These are phyloP conservation scores for Ptychochromis oligacanthus DNA, from an alignment of 2,113 vertebrate genomes.

Conservation along the genomic window DNA sequence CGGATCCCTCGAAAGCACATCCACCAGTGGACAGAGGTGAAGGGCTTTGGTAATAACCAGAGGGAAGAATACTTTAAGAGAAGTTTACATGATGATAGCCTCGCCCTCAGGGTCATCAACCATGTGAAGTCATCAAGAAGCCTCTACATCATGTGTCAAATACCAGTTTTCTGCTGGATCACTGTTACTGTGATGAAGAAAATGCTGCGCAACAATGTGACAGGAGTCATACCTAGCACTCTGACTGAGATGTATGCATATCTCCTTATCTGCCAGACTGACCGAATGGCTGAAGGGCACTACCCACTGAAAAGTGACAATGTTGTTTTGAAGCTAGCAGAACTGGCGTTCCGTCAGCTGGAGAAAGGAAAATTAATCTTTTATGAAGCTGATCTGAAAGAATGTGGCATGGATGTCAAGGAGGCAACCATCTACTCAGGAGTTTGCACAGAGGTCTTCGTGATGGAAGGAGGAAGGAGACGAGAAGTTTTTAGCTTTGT, in stretches of 20 bases:
- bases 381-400: conserved; percentile 40
- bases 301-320: conserved; percentile 14
- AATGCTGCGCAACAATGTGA: conserved; percentile 3
- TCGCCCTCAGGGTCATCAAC: conserved; percentile 19
- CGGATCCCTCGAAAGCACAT: conserved; percentile 29
- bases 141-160: conserved; percentile 52
- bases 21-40: conserved; percentile 43
- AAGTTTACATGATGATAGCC: conserved; percentile 1
- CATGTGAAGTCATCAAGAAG: conserved; percentile 44
- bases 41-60: conserved; percentile 31
- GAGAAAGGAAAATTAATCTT: conserved; percentile 39
- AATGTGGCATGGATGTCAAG: conserved; percentile 19
- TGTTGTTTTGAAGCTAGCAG: conserved; percentile 33
- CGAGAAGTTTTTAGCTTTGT: conserved; percentile 46
- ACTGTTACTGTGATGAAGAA: conserved; percentile 34
- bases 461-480: conserved; percentile 8
- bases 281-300: conserved; percentile 17
- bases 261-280: conserved; percentile 44
- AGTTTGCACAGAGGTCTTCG: conserved; percentile 40
- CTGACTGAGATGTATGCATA: conserved; percentile 46
- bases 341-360: conserved; percentile 45
- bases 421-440: conserved; percentile 37
- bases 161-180: conserved; percentile 54
- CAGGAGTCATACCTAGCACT: conserved; percentile 25
- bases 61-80: conserved; percentile 50